Evolutionary conservation across 1,140 invertebrate species (phyloP), one percentile per base, ranked within the genome.

Genomic region (Geopemphigus sp.): DNA sequence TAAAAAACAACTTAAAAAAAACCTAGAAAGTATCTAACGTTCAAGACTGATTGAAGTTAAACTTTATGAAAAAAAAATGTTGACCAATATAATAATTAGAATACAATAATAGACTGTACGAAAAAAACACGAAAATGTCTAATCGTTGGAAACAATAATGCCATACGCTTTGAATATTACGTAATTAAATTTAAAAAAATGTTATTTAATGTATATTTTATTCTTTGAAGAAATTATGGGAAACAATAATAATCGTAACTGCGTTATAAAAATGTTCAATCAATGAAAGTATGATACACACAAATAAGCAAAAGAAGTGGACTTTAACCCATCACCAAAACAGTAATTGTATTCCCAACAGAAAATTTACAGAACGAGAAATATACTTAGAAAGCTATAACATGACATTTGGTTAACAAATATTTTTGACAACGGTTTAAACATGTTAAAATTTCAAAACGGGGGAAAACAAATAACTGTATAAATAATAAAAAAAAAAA

Each of bases 291-390:
- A 39, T 14, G 47, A 50, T 50, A 64, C 6, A 45, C 8, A 57
- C 45, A 57, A 59, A 59, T 22, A 57, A 74, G 26, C 22, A 14
- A 39, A 57, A 29, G 72, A 74, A 59, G 72, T 74, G 29, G 32
- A 32, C 26, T 74, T 8, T 4, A 39, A 56, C 32, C 72, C 53
- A 74, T 45, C 29, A 74, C 72, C 72, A 57, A 59, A n/a, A 26
- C 32, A 15, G 17, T 22, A 54, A 72, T 72, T 29, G 11, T n/a
- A 72, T 11, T 3, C 17, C 14, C 22, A 68, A 68, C 5, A 32
- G 53, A 68, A 1, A 29, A 32, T 72, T 53, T 32, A 54, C 4
- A 54, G 6, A 54, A 14, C 1, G 10, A 26, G 10, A 11, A 26
- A 72, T 72, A 29, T 29, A 29, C 12, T 1, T 3, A 19, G 5